A percentile compares a stretch with the other conserved stretches of the same genome.
These are phyloP conservation scores for Sthenelais limicola DNA, from an alignment of 2,888 invertebrate species.

Conservation along the genomic window DNA sequence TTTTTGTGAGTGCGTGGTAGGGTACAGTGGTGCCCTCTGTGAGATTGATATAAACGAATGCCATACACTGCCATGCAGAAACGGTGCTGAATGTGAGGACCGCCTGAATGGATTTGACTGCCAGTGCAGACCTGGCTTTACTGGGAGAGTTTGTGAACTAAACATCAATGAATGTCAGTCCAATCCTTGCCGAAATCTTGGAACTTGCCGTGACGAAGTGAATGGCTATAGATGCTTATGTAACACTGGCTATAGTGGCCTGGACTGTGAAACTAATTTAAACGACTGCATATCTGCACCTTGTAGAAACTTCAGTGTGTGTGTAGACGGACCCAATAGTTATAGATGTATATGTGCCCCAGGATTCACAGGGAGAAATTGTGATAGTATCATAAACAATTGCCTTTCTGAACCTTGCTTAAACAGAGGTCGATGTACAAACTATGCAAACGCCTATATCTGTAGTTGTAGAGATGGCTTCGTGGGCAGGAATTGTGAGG, in stretches of 20 bases:
- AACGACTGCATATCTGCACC: slow-evolving; percentile 72
- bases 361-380: slow-evolving; percentile 45
- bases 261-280: slow-evolving; percentile 76
- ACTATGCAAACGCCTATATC: slow-evolving; percentile 78
- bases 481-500: slow-evolving; percentile 58
- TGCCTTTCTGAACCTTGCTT: slow-evolving; percentile 40
- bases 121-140: slow-evolving; percentile 38
- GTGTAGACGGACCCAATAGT: background rate
- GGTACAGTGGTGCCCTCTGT: slow-evolving; percentile 39
- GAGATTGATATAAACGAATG: slow-evolving; percentile 61
- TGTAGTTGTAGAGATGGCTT: slow-evolving; percentile 62
- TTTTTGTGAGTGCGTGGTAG: slow-evolving; percentile 50
- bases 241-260: slow-evolving; percentile 47
- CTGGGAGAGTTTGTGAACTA: slow-evolving; percentile 43
- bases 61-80: slow-evolving; percentile 86
- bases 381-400: slow-evolving; percentile 45
- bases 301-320: slow-evolving; percentile 77
- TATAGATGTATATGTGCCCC: slow-evolving; percentile 43
- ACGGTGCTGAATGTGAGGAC: slow-evolving; percentile 92
- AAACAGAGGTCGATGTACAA: slow-evolving; percentile 22
- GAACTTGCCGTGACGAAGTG: slow-evolving; percentile 51
- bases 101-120: slow-evolving; percentile 73
- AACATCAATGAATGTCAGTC: slow-evolving; percentile 48
- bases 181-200: slow-evolving; percentile 48
- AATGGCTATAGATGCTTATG: slow-evolving; percentile 49